These are phyloP conservation scores for Zapornia atra DNA, from an alignment of 2,113 vertebrate species.

Conservation along the genomic window DNA sequence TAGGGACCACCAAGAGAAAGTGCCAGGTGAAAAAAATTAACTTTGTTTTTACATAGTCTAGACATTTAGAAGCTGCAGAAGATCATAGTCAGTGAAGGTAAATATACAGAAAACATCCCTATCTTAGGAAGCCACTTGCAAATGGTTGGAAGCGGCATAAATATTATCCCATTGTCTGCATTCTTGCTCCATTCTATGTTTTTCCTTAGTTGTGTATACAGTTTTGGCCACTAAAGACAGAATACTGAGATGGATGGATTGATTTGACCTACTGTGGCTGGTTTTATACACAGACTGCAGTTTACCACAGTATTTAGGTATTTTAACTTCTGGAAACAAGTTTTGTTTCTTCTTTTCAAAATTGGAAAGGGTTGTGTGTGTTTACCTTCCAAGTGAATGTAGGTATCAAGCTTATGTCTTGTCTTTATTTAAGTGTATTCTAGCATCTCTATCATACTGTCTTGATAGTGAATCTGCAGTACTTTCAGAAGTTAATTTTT, in stretches of 20 bases:
- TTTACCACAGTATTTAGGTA: background rate
- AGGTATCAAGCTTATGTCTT: background rate
- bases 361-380: background rate
- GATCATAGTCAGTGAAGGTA: background rate
- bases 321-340: background rate
- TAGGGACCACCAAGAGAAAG: background rate
- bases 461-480: background rate
- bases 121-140: background rate
- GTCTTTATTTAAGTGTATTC: background rate
- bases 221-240: background rate
- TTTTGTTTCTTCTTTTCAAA: background rate
- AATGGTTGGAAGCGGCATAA: background rate
- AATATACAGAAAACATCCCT: background rate
- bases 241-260: background rate
- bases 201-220: background rate
- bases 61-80: background rate
- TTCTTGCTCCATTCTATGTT: background rate
- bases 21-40: background rate
- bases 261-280: background rate
- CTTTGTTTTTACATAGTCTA: background rate
- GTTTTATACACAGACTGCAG: background rate
- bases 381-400: background rate
- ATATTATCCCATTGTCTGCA: background rate
- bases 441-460: background rate
- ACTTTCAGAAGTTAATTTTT: background rate